phyloP scores from a whole-genome alignment of 2,888 invertebrate species.

The Lasioglossum oenotherae region DNA sequence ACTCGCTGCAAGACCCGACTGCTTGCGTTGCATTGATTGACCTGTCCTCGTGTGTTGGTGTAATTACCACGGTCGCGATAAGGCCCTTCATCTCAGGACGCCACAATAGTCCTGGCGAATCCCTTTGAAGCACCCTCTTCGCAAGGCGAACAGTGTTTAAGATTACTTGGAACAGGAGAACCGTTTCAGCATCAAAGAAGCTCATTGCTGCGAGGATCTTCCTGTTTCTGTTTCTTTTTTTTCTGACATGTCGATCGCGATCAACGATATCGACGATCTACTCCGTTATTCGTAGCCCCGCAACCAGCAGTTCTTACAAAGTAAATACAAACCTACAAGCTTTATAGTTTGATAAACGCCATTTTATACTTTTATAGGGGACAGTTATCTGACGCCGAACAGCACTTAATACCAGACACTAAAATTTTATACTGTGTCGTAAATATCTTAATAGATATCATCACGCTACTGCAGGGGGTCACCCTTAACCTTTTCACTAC shows the following conservation, averaged over 20 bases:
- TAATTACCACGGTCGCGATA: constrained; percentile 7
- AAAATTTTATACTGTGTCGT: not conserved
- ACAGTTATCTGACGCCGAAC: not conserved
- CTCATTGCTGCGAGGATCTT: not conserved
- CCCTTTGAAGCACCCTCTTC: not conserved
- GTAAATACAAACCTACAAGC: not conserved
- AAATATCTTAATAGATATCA: too few species aligned
- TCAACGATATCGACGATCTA: not conserved
- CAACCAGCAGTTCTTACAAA: not conserved
- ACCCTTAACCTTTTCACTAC: too few species aligned
- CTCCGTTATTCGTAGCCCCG: not conserved
- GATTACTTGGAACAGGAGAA: not conserved
- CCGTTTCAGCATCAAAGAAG: not conserved
- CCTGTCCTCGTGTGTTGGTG: not conserved
- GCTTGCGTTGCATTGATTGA: constrained; percentile 20
- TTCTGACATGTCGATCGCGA: not conserved
- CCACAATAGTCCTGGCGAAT: not conserved
- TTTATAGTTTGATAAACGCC: not conserved
- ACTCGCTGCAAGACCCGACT: not conserved
- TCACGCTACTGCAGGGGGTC: too few species aligned
- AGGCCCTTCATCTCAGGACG: not conserved
- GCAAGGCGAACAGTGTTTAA: not conserved
- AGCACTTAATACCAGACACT: not conserved
- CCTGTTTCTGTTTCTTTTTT: not conserved
- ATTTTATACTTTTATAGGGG: not conserved